Evolutionary conservation across 2,113 vertebrate genomes (phyloP).

Genomic region (Eubucco bourcierii): DNA sequence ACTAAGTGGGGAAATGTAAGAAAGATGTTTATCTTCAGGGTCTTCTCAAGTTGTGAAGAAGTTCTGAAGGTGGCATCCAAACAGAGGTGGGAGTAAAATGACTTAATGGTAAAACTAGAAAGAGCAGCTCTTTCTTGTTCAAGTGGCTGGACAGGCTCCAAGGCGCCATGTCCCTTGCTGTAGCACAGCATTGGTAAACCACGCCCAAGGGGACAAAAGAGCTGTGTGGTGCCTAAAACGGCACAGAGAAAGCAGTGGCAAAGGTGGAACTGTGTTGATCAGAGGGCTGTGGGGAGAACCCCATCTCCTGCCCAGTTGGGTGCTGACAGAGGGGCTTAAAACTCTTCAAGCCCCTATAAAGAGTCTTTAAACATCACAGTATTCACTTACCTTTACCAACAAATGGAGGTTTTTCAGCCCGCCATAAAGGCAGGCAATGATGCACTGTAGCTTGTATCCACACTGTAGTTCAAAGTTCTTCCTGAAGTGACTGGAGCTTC

Average conservation of each 20-base stretch:
- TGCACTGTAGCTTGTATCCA: background rate
- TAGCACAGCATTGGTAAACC: background rate
- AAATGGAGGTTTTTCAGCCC: background rate
- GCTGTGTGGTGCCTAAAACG: rapidly evolving
- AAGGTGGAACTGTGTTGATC: background rate
- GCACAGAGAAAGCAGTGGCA: background rate
- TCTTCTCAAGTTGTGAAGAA: background rate
- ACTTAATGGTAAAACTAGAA: background rate
- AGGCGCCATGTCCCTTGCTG: background rate
- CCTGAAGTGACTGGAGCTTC: background rate
- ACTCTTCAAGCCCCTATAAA: background rate
- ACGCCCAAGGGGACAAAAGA: background rate
- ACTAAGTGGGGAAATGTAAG: background rate
- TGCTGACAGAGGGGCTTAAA: background rate
- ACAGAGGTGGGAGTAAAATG: background rate
- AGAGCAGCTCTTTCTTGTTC: background rate
- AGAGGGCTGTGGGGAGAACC: background rate
- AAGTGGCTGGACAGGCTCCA: background rate
- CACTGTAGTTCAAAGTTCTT: background rate
- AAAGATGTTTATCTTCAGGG: background rate
- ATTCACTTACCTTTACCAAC: background rate
- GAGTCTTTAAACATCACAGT: background rate
- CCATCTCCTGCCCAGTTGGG: background rate
- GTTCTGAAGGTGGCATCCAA: background rate
- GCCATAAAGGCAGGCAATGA: background rate